A percentile compares a stretch with the other conserved stretches of the same genome.
phyloP scores from a whole-genome alignment of 53 echinoderm and acorn worm genomes.

The Henricia sp. region DNA sequence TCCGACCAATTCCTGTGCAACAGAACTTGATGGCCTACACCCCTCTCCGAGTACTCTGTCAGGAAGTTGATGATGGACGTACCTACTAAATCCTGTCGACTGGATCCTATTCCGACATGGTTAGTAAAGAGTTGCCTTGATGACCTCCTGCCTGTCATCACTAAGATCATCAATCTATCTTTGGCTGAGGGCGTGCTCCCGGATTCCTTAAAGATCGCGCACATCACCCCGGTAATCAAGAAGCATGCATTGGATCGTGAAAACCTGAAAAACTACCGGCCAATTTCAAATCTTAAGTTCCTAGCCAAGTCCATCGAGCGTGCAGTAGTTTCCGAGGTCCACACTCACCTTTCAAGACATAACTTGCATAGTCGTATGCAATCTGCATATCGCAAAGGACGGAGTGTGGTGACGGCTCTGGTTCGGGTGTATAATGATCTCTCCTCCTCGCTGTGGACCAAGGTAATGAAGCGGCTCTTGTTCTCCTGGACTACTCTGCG shows the following conservation, averaged over 20 bases:
- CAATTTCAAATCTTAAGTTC: conserved; percentile 34
- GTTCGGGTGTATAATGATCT: no score
- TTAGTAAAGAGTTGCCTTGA: conserved; percentile 44
- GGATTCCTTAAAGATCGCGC: not conserved
- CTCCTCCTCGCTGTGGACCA: not conserved
- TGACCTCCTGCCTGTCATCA: conserved; percentile 36
- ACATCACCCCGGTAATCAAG: not conserved
- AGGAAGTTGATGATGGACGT: not conserved
- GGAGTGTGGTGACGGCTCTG: no score
- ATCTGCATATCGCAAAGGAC: no score
- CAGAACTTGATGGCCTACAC: not conserved
- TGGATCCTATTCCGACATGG: conserved; percentile 59
- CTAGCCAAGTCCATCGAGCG: conserved; percentile 7
- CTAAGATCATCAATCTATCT: conserved; percentile 44
- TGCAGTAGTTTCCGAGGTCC: no score
- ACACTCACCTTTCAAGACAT: not conserved
- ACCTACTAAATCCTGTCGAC: conserved; percentile 6
- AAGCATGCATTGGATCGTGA: not conserved
- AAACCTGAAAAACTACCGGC: conserved; percentile 40
- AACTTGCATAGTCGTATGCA: no score
- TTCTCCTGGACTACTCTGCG: not conserved
- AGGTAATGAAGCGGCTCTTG: not conserved
- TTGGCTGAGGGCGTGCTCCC: not conserved
- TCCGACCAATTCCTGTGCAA: no score
- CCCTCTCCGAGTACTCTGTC: not conserved